Conservation (phyloP, 2,888 invertebrate genomes). For the Netelia inedita region DNA sequence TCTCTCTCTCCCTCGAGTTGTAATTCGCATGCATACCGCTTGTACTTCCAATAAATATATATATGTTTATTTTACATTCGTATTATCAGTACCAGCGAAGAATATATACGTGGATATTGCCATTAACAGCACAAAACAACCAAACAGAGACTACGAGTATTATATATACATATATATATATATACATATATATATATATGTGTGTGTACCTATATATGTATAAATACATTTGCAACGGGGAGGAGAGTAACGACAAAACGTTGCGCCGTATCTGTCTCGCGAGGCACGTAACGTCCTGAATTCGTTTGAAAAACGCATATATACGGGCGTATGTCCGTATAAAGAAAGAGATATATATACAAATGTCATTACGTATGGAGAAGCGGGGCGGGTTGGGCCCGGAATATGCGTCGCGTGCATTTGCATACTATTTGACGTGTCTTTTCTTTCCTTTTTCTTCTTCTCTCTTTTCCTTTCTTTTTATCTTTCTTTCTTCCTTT, state of each 20-base stretch:
- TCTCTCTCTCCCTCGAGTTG: conserved; percentile 1
- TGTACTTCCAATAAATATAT: conserved; percentile 20
- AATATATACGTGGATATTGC: neutral
- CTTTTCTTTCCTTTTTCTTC: conserved; percentile 20
- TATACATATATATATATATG: conserved; percentile 1
- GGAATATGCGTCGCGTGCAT: conserved; percentile 62
- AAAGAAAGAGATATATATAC: neutral
- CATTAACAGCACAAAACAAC: neutral
- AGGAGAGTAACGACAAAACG: conserved; percentile 31
- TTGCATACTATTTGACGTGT: conserved; percentile 58
- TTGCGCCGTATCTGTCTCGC: conserved; percentile 23
- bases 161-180: conserved; percentile 4
- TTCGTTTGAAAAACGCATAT: conserved; percentile 60
- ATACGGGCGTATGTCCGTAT: neutral
- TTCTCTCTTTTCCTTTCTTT: conserved; percentile 23
- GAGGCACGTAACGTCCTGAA: conserved; percentile 65
- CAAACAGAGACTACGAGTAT: conserved; percentile 2
- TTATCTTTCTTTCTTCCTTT: conserved; percentile 31
- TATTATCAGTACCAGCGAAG: conserved; percentile 41
- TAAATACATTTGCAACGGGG: neutral
- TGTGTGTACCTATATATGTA: neutral
- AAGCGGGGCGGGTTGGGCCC: conserved; percentile 69
- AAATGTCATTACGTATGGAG: conserved; percentile 66
- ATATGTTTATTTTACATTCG: conserved; percentile 53
- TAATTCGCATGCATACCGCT: conserved; percentile 47